Conservation (phyloP, 2,888 invertebrate species). For the Trissolcus brochymenae region DNA sequence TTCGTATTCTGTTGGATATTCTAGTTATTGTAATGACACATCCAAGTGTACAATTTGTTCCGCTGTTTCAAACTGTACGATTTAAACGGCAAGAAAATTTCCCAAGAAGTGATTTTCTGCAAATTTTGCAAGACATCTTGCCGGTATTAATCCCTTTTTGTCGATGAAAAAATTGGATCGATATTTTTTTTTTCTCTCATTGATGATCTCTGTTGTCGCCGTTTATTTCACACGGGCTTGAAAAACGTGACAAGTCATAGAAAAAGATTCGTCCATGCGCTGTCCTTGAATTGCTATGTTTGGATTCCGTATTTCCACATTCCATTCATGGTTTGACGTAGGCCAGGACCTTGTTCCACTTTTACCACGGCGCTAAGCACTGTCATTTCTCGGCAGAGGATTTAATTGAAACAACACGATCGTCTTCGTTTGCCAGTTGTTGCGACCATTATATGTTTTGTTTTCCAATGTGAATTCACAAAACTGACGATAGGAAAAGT, state of each 20-base stretch:
- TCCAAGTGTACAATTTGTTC: constrained; percentile 24
- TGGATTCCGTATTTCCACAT: constrained; percentile 51
- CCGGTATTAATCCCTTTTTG: no score
- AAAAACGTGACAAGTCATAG: neutral
- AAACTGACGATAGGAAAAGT: no score
- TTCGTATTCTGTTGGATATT: constrained; percentile 21
- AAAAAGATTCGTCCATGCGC: constrained; percentile 5
- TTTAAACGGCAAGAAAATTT: no score
- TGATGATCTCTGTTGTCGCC: no score
- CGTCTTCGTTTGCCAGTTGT: constrained; percentile 34
- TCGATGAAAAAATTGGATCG: no score
- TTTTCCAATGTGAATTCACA: no score
- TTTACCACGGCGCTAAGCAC: constrained; percentile 54
- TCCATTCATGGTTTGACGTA: constrained; percentile 52
- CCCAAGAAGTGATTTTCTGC: no score
- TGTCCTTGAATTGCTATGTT: constrained; percentile 45
- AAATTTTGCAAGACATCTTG: no score
- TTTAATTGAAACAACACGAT: constrained; percentile 47
- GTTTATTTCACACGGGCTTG: neutral
- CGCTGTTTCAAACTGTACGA: neutral
- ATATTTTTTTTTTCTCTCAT: no score
- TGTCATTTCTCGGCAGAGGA: constrained; percentile 48
- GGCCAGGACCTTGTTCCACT: constrained; percentile 58
- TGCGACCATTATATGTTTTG: no score
- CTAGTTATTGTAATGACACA: constrained; percentile 39